Conservation (phyloP, 2,113 vertebrate genomes). For the Felis catus region DNA sequence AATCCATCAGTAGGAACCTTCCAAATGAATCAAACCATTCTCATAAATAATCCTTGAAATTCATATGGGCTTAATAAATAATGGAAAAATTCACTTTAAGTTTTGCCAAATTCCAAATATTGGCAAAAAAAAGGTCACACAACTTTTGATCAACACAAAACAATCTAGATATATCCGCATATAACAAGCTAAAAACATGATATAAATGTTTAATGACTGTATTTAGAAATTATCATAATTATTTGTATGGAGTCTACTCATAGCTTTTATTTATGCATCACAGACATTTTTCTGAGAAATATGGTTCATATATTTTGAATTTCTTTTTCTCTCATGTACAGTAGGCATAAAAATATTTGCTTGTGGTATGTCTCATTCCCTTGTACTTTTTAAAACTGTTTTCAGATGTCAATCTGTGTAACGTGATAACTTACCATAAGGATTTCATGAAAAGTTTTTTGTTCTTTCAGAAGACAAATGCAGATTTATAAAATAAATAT, state of each 20-base stretch:
- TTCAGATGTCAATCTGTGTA: constrained; percentile 70
- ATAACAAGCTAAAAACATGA: constrained; percentile 34
- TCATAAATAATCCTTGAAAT: constrained; percentile 67
- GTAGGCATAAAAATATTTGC: constrained; percentile 66
- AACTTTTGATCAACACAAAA: constrained; percentile 60
- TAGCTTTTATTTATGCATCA: neutral
- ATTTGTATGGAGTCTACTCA: constrained; percentile 1
- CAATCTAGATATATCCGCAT: constrained; percentile 3
- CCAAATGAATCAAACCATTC: constrained; percentile 54
- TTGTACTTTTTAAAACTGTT: constrained; percentile 61
- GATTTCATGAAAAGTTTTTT: constrained; percentile 62
- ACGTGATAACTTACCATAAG: constrained; percentile 64
- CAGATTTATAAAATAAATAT: constrained; percentile 67
- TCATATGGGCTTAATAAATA: constrained; percentile 71
- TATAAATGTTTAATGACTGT: constrained; percentile 21
- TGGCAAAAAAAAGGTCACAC: neutral
- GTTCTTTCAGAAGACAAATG: constrained; percentile 36
- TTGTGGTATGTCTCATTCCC: constrained; percentile 60
- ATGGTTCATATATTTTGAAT: constrained; percentile 33
- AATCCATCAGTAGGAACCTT: constrained; percentile 49
- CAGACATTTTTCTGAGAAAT: constrained; percentile 24
- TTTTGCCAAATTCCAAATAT: constrained; percentile 65
- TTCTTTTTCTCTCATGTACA: constrained; percentile 43
- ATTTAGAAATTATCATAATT: constrained; percentile 50
- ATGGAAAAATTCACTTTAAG: constrained; percentile 61